phyloP scores from a whole-genome alignment of 2,888 invertebrate genomes.

The Idaea biselata region DNA sequence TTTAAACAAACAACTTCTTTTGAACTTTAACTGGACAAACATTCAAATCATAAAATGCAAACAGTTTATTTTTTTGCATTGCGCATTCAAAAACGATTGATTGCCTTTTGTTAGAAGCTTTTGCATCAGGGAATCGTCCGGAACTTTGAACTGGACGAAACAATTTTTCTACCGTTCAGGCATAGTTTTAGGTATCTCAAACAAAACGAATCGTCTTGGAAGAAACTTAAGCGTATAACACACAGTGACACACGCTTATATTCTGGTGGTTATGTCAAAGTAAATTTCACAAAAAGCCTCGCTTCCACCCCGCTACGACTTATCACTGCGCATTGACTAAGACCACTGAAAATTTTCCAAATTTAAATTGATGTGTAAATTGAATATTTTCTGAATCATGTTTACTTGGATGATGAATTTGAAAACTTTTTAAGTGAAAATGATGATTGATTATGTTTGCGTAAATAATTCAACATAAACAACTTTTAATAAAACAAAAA shows the following conservation, averaged over 20 bases:
- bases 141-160: neutral
- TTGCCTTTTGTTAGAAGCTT: neutral
- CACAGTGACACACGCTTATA: too few relatives aligned
- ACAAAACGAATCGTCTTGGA: too few relatives aligned
- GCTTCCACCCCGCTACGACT: too few relatives aligned
- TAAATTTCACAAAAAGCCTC: too few relatives aligned
- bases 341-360: neutral
- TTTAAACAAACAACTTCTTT: neutral
- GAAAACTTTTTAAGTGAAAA: neutral
- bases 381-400: neutral
- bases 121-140: too few relatives aligned
- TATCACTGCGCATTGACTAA: too few relatives aligned
- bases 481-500: neutral
- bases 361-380: too few relatives aligned
- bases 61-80: neutral
- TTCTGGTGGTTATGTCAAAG: too few relatives aligned
- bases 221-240: too few relatives aligned
- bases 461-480: neutral
- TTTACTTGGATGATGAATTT: neutral
- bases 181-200: too few relatives aligned
- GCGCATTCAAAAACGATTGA: neutral
- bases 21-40: too few relatives aligned
- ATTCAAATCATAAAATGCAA: too few relatives aligned
- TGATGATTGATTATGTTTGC: neutral
- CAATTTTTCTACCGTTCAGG: neutral